Base-by-base conservation (phyloP, 35 echinoderm and acorn worm genomes). In the Acanthaster planci region DNA sequence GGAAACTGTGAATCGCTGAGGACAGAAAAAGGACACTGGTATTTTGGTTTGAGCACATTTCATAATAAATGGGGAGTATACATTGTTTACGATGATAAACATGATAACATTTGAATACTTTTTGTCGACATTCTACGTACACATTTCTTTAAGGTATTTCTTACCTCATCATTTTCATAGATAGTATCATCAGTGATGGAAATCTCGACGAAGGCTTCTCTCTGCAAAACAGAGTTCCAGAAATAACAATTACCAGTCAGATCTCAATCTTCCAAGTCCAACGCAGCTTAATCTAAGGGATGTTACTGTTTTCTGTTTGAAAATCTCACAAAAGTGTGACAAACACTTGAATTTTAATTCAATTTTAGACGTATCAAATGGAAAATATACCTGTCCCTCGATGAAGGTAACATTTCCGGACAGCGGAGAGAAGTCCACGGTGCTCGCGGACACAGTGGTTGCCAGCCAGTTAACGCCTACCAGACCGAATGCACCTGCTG, bases 381-480 rank as follows among this genome's bases (percentile, higher is more conserved):
- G 4, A 47, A 47, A 19, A 17, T 51, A 51, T 82, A 86, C 90
- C 87, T 97, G 95, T 58, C 95, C 95, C 14, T 84, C 85, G 2
- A 79, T 80, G 55, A 97, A 86, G 35, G 95, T 90, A 30, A 97
- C 75, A 77, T 91, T 97, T 22, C 95, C 95, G 2, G 84, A 89
- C 5, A 88, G 55, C 10, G 95, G 95, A 23, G 82, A 82, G 85
- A 93, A 97, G 56, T 98, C 92, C 0, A 79, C 82, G 1, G 92
- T 80, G 55, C 68, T 86, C 34, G 95, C 88, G 7, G 88, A 86
- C 36, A 93, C 89, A 0, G 88, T 88, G 14, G 88, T 88, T 14
- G 95, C 95, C 12, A 82, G 77, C 95, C 95, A 98, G 59, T 92
- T 93, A 17, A 98, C 89, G 14, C 88, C 84, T 7, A 93, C 82